Evolutionary conservation across 1,140 invertebrate species (phyloP).

Genomic region (Drosophila pallidifrons): DNA sequence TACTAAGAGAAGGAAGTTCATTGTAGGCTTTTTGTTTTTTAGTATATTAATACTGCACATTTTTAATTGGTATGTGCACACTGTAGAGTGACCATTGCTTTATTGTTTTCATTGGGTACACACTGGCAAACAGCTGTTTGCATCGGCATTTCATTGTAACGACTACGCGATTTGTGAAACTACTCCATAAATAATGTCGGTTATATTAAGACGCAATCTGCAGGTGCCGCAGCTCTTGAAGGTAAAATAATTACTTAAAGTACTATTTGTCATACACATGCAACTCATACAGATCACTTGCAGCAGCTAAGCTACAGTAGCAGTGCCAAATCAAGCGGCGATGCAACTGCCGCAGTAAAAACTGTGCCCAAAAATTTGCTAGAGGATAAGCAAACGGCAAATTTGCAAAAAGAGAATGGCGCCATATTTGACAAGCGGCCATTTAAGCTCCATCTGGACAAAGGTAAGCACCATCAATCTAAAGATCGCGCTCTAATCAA

Average conservation of each 20-base stretch:
- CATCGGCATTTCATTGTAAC: background rate
- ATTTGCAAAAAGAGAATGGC: slow-evolving; percentile 89
- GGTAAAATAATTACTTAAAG: slow-evolving; percentile 26
- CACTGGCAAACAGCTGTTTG: slow-evolving; percentile 43
- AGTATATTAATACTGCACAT: slow-evolving; percentile 32
- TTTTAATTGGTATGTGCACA: slow-evolving; percentile 6
- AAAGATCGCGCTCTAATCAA: background rate
- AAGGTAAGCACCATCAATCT: slow-evolving; percentile 79
- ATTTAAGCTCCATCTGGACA: slow-evolving; percentile 91
- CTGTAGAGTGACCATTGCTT: slow-evolving; percentile 11
- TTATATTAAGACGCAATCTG: slow-evolving; percentile 56
- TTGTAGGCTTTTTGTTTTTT: background rate
- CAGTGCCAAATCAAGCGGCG: slow-evolving; percentile 34
- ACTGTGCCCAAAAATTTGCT: slow-evolving; percentile 89
- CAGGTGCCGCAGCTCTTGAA: slow-evolving; percentile 46
- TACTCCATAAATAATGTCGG: slow-evolving; percentile 48
- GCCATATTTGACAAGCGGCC: slow-evolving; percentile 95
- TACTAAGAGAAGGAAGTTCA: too few relatives aligned
- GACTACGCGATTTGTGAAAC: background rate
- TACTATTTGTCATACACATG: background rate
- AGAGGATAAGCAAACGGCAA: slow-evolving; percentile 87
- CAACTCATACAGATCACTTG: background rate
- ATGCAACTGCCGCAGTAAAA: slow-evolving; percentile 42
- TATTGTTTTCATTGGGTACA: background rate
- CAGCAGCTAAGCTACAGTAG: slow-evolving; percentile 60